phyloP scores from a whole-genome alignment of 2,113 vertebrate species.

The Megaleporinus macrocephalus region DNA sequence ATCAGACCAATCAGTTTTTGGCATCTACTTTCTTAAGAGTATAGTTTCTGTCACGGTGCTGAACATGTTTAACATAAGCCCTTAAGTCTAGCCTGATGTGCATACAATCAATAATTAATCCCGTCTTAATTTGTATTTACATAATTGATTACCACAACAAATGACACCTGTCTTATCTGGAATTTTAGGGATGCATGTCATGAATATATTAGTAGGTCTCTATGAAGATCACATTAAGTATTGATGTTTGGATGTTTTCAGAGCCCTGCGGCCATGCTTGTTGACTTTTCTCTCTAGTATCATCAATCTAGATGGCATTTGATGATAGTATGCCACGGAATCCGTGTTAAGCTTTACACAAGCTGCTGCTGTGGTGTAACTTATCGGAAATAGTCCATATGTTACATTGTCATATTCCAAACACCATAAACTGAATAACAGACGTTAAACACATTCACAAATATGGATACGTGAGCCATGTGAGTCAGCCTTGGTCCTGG shows the following conservation, averaged over 20 bases:
- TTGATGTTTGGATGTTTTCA: conserved; percentile 23
- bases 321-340: neutral
- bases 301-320: conserved; percentile 27
- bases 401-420: neutral
- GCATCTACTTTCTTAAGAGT: neutral
- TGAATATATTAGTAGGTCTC: conserved; percentile 9
- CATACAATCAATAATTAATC: conserved; percentile 19
- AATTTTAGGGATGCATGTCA: conserved; percentile 33
- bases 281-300: conserved; percentile 3
- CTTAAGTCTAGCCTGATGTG: neutral
- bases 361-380: neutral
- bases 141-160: conserved; percentile 33
- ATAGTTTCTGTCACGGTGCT: neutral
- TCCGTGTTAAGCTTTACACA: neutral
- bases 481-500: neutral
- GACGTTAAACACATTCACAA: neutral
- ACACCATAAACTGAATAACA: neutral
- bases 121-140: conserved; percentile 25
- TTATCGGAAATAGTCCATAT: neutral
- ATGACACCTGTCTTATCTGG: conserved; percentile 4
- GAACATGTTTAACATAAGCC: neutral
- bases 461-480: neutral
- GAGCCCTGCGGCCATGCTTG: neutral
- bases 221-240: conserved; percentile 29
- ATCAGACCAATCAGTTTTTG: neutral